Percentiles rank a stretch among this genome's conserved stretches.
phyloP scores from a whole-genome alignment of 2,113 vertebrate species.

The Haliaeetus leucogaster region DNA sequence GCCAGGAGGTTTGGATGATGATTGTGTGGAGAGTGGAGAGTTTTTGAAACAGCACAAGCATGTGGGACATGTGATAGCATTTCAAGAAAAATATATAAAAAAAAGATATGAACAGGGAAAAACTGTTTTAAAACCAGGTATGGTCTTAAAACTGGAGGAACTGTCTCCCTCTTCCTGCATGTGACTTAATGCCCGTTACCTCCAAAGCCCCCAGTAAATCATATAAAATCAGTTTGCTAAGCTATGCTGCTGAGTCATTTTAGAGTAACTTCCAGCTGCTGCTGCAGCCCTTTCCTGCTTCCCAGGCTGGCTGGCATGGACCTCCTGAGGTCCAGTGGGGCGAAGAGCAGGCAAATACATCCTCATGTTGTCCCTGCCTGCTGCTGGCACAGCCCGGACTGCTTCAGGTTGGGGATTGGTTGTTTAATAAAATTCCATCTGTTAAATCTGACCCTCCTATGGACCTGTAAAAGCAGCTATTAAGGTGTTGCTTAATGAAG shows the following conservation, averaged over 20 bases:
- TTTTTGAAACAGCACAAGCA: not conserved
- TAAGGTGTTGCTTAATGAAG: not conserved
- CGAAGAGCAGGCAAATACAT: not conserved
- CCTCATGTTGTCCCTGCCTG: not conserved
- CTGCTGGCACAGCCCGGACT: not conserved
- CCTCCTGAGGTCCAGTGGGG: not conserved
- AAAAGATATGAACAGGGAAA: not conserved
- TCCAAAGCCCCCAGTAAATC: not conserved
- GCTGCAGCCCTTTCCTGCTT: not conserved
- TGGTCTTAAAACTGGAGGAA: not conserved
- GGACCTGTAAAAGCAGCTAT: not conserved
- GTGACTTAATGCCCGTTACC: not conserved
- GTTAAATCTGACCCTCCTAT: not conserved
- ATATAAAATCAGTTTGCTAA: not conserved
- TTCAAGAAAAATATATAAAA: not conserved
- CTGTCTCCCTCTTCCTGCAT: not conserved
- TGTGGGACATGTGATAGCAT: not conserved
- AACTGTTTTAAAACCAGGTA: not conserved
- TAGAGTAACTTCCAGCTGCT: not conserved
- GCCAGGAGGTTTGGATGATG: not conserved
- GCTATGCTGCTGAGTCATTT: not conserved
- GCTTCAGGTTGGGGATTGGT: not conserved
- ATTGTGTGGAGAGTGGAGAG: rapidly evolving
- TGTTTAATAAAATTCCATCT: not conserved
- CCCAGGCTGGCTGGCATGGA: rapidly evolving